Base-by-base conservation (phyloP, 2,113 vertebrate genomes). In the Reinhardtius hippoglossoides region DNA sequence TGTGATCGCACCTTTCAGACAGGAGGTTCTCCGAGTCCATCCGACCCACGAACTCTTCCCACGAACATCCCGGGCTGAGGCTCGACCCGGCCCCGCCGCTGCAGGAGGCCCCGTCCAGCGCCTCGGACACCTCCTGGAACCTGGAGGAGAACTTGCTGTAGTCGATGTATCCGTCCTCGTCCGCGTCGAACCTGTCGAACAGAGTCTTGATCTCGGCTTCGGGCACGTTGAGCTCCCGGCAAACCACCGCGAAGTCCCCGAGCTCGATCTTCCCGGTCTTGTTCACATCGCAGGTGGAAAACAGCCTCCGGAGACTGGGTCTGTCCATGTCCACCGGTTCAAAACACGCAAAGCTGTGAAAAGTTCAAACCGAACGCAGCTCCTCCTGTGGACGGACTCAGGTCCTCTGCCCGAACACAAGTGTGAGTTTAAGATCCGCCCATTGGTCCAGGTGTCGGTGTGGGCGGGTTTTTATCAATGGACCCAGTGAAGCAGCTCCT, bases 231-330 rank as follows among this genome's bases (percentile, higher is more conserved):
- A 95, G 93, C 68, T 95, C 95, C 5, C 70, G 74, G 61, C 95
- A 95, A 6, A 95, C 93, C 0, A 71, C 73, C 0, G 71, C 86
- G 72, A 96, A 95, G 82, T 95, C 95, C 31, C 92, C 93, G 20
- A 87, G 92, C 74, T 95, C 95, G 2, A 96, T 94, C 58, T 65
- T 72, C 1, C 95, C 95, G 4, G 94, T 94, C 23, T 86, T 92
- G 76, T 95, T 94, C 68, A 95, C 84, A 37, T 96, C 95, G 20
- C 95, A 96, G 0, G 93, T 92, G 1, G 92, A 93, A 59, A 95
- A 96, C 0, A 95, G 77, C n/a, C 91, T 92, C 46, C 68, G 80
- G 0, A 95, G 87, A 24, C 84, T 87, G 3, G 80, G 72, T 60
- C 61, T 71, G n/a, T 92, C 84, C 93, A 93, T 93, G 1, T 12